Evolutionary conservation across 2,113 vertebrate genomes (phyloP).

Genomic region (Dryoscopus gambensis): DNA sequence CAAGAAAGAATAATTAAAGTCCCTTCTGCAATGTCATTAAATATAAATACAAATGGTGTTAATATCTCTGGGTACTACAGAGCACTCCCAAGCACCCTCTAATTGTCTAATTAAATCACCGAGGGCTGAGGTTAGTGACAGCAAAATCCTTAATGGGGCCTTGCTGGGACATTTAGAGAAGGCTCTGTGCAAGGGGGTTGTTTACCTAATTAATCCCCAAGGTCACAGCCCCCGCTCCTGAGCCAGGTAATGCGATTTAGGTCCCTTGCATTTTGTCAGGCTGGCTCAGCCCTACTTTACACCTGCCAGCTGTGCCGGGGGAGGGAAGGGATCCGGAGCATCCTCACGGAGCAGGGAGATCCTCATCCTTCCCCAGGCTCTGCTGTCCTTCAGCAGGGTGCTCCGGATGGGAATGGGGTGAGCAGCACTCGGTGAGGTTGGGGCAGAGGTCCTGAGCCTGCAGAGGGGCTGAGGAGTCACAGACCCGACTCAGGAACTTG

Average conservation of each 20-base stretch:
- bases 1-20: conserved; percentile 51
- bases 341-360: accelerated
- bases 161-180: conserved; percentile 52
- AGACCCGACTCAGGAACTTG: background rate
- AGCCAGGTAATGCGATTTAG: conserved; percentile 40
- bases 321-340: background rate
- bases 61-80: conserved; percentile 57
- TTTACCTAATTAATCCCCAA: conserved; percentile 67
- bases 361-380: background rate
- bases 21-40: conserved; percentile 41
- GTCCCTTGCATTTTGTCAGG: background rate
- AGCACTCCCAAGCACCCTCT: conserved; percentile 55
- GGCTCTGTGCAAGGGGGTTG: conserved; percentile 15
- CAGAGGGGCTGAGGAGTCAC: background rate
- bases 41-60: conserved; percentile 63
- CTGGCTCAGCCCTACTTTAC: conserved; percentile 8
- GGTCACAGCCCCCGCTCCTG: conserved; percentile 12
- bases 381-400: background rate
- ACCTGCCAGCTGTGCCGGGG: accelerated
- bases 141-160: conserved; percentile 50
- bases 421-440: accelerated
- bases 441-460: background rate
- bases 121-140: conserved; percentile 59
- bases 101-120: conserved; percentile 69
- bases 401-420: background rate